Base-by-base conservation (phyloP, 2,888 invertebrate species). In the Sabatieria punctata region DNA sequence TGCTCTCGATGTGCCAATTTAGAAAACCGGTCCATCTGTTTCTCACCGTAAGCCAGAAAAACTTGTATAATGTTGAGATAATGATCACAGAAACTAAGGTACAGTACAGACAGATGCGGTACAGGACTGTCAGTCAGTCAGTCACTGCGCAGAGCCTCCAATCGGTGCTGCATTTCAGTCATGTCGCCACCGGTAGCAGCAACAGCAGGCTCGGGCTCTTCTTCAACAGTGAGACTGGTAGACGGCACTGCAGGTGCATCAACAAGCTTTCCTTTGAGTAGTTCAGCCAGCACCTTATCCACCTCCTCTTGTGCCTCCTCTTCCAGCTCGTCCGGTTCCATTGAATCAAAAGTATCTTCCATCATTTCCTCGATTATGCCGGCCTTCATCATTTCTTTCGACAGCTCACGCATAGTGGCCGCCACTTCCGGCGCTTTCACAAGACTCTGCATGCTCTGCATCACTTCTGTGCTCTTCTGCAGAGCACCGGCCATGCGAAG, bases 351-450 rank as follows among this genome's bases (percentile, higher is more conserved):
- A 35, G 89, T 85, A 65, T 95, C 93, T 53, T 93, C 91, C 36
- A 95, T 70, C 91, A 95, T 89, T 71, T 95, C 93, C 65, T 95
- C 93, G 45, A 95, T 85, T 50, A 95, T 91, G 18, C 95, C 93
- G 0, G 89, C 89, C 68, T 78, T 82, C 86, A 89, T 93, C 93
- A 95, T 95, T 74, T 95, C 93, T 64, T 84, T 88, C 2, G 91
- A 91, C 71, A 95, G 73, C 55, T 91, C 91, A 61, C 85, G 79
- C 93, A 95, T 95, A 0, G 86, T 89, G 24, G 79, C 79, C 0
- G 88, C 83, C 1, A 95, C 77, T 68, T 93, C 91, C 0, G 89
- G 86, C 21, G 91, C 74, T 52, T 82, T 78, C 2, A 93, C 72
- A 6, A 95, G 70, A 2, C 78, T 76, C 62, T 89, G 88, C 88